phyloP scores from a whole-genome alignment of 2,113 vertebrate species.

The Pitta sordida region DNA sequence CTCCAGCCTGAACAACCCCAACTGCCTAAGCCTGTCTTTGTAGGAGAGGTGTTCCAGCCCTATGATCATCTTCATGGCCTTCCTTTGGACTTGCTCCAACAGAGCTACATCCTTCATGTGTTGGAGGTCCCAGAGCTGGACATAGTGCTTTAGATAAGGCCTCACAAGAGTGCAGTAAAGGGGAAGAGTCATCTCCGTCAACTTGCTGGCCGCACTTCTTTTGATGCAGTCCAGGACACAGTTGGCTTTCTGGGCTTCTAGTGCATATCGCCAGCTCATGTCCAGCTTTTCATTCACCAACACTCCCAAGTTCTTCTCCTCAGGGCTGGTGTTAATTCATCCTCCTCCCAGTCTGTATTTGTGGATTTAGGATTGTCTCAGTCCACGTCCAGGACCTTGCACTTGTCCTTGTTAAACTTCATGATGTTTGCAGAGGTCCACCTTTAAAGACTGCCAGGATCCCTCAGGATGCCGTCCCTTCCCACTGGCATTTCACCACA shows the following conservation, averaged over 20 bases:
- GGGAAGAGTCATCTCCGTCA: neutral
- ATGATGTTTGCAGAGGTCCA: neutral
- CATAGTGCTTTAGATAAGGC: neutral
- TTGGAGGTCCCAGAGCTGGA: neutral
- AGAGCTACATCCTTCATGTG: neutral
- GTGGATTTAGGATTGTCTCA: neutral
- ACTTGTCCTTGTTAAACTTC: neutral
- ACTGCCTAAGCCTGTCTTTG: neutral
- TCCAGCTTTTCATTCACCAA: neutral
- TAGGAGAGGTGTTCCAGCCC: neutral
- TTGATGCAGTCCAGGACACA: neutral
- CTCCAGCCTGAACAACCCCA: neutral
- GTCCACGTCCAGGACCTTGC: neutral
- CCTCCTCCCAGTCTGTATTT: neutral
- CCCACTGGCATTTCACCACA: neutral
- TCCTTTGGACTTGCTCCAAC: neutral
- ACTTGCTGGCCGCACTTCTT: neutral
- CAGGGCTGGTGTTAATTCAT: neutral
- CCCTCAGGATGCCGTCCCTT: neutral
- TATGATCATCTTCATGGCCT: neutral
- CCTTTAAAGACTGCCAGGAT: neutral
- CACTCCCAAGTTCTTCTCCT: neutral
- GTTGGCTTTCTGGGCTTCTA: neutral
- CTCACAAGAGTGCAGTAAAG: neutral
- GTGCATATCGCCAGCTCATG: rapidly evolving